Conservation (phyloP, 2,888 invertebrate species). For the Dasysyrphus albostriatus region DNA sequence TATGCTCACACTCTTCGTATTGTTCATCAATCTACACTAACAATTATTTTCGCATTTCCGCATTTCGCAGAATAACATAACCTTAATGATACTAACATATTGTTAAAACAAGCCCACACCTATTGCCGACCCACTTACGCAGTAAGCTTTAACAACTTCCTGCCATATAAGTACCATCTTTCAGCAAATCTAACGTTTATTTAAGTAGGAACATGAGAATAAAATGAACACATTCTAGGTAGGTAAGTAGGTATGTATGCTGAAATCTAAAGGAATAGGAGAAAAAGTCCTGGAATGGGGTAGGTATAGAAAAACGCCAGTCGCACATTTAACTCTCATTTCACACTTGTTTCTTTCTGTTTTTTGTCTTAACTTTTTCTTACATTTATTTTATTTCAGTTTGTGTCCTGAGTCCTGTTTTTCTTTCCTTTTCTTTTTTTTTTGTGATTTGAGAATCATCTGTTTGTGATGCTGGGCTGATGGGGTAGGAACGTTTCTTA, state of each 20-base stretch:
- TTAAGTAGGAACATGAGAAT: conserved; percentile 33
- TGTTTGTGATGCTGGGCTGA: conserved; percentile 57
- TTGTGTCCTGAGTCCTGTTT: conserved; percentile 29
- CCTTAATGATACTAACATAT: conserved; percentile 42
- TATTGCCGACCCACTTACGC: conserved; percentile 33
- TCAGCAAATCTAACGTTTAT: conserved; percentile 41
- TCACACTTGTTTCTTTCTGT: conserved; percentile 57
- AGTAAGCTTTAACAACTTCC: conserved; percentile 62
- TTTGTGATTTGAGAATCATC: conserved; percentile 57
- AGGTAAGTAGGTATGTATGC: conserved; percentile 1
- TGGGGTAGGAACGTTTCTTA: conserved; percentile 59
- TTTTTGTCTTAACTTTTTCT: conserved; percentile 38
- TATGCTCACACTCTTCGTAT: not conserved
- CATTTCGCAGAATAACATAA: conserved; percentile 23
- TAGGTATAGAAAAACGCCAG: conserved; percentile 42
- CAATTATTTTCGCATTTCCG: conserved; percentile 43
- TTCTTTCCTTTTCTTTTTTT: conserved; percentile 5
- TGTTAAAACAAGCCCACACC: conserved; percentile 19
- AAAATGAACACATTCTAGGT: conserved; percentile 41
- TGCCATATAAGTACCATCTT: conserved; percentile 48
- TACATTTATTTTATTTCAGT: conserved; percentile 44
- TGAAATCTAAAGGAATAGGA: conserved; percentile 6
- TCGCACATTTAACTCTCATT: conserved; percentile 59
- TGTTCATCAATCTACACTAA: conserved; percentile 37
- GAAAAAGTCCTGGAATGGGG: conserved; percentile 36